These are phyloP conservation scores for Lasioglossum lativentre DNA, from an alignment of 2,888 invertebrate genomes.

Conservation along the genomic window DNA sequence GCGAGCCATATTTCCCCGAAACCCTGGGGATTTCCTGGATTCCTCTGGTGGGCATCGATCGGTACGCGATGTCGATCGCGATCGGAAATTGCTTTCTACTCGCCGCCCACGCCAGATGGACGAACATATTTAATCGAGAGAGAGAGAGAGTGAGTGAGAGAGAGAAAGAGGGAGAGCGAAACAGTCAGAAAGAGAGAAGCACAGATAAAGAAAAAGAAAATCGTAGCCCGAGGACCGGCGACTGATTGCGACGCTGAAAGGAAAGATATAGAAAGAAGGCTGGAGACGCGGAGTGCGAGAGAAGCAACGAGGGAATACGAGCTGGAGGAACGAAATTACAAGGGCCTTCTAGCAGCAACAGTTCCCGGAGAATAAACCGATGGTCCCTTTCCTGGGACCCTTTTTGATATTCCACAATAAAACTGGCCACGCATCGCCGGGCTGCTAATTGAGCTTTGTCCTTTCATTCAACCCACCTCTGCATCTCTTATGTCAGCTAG, in stretches of 20 bases:
- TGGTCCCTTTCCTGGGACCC: slow-evolving; percentile 22
- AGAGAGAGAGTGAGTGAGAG: background rate
- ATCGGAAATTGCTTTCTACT: slow-evolving; percentile 47
- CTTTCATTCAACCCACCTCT: background rate
- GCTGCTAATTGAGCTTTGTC: slow-evolving; percentile 49
- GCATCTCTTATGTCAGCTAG: too few relatives aligned
- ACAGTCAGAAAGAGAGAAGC: background rate
- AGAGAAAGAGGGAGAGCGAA: too few relatives aligned
- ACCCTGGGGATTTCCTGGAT: slow-evolving; percentile 20
- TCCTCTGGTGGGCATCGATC: slow-evolving; percentile 32
- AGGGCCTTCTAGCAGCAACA: slow-evolving; percentile 30
- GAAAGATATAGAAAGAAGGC: background rate
- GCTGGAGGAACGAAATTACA: slow-evolving; percentile 11
- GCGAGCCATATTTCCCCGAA: slow-evolving; percentile 11
- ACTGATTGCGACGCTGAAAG: background rate
- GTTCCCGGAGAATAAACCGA: slow-evolving; percentile 45
- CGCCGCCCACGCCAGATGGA: slow-evolving; percentile 37
- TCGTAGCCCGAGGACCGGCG: background rate
- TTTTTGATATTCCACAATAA: slow-evolving; percentile 55
- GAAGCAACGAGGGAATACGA: background rate
- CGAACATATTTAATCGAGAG: slow-evolving; percentile 48
- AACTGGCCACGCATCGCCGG: slow-evolving; percentile 13
- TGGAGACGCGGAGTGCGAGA: background rate
- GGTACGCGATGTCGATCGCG: slow-evolving; percentile 39
- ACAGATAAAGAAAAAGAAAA: background rate